phyloP scores from a whole-genome alignment of 1,140 invertebrate species.

The Heliconius nattereri region DNA sequence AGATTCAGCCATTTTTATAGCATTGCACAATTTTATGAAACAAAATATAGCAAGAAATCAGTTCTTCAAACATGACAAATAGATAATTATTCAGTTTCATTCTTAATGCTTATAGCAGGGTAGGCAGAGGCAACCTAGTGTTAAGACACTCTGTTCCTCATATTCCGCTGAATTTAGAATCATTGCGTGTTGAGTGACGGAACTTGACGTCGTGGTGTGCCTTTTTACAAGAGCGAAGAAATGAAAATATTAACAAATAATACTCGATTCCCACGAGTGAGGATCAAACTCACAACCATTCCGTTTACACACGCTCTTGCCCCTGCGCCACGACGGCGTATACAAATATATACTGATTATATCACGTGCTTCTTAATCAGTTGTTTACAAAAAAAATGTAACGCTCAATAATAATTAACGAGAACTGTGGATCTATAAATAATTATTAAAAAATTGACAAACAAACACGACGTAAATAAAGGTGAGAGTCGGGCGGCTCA shows the following conservation, averaged over 20 bases:
- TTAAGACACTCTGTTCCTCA: no score
- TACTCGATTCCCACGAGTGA: no score
- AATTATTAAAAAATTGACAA: not conserved
- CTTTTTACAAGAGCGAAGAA: no score
- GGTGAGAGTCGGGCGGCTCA: not conserved
- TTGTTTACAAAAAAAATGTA: not conserved
- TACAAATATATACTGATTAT: not conserved
- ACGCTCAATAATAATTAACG: not conserved
- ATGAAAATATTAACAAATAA: no score
- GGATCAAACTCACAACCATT: no score
- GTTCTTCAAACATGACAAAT: not conserved
- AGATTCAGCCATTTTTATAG: not conserved
- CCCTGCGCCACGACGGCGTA: not conserved
- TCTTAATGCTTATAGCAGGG: no score
- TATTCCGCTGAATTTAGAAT: no score
- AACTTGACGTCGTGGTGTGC: no score
- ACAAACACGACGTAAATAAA: conserved; percentile 5
- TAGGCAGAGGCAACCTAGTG: no score
- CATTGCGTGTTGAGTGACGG: no score
- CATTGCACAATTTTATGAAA: not conserved
- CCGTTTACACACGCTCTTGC: no score
- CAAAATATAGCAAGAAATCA: not conserved
- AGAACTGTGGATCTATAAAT: not conserved
- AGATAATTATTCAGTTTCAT: not conserved
- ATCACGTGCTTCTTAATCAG: not conserved